Percentiles rank a stretch among this genome's conserved stretches.
phyloP scores from a whole-genome alignment of 2,113 vertebrate genomes.

The Hippocampus abdominalis region DNA sequence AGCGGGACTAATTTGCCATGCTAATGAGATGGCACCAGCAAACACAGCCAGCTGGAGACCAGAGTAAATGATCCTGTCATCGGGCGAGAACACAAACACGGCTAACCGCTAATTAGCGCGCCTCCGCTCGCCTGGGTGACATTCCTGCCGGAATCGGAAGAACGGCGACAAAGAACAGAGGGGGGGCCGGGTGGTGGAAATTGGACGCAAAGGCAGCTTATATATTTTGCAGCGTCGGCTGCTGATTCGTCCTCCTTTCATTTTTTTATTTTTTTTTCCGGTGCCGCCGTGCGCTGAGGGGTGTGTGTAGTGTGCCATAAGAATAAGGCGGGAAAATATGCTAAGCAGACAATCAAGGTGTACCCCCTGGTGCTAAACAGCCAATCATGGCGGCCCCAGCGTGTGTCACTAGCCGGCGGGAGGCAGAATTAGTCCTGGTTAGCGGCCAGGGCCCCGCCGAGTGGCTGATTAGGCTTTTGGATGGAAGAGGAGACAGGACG shows the following conservation, averaged over 20 bases:
- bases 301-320: constrained; percentile 71
- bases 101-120: constrained; percentile 98
- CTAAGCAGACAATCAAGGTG: constrained; percentile 80
- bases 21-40: constrained; percentile 96
- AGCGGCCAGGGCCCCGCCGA: constrained; percentile 65
- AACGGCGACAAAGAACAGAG: constrained; percentile 12
- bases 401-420: constrained; percentile 70
- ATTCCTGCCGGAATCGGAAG: constrained; percentile 86
- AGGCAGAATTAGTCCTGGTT: constrained; percentile 72
- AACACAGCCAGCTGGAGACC: constrained; percentile 97
- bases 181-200: constrained; percentile 17
- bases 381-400: constrained; percentile 70
- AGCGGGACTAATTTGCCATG: constrained; percentile 94
- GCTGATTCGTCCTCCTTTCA: neutral
- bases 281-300: neutral
- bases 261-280: neutral
- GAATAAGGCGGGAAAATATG: constrained; percentile 81
- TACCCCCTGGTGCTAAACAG: constrained; percentile 67
- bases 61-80: constrained; percentile 99
- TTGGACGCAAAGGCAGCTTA: constrained; percentile 46
- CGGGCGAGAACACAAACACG: constrained; percentile 93
- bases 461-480: constrained; percentile 71
- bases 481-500: constrained; percentile 63
- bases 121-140: constrained; percentile 88
- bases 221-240: neutral